Evolutionary conservation across 2,888 invertebrate species (phyloP).

Genomic region (Conchocele bisecta): DNA sequence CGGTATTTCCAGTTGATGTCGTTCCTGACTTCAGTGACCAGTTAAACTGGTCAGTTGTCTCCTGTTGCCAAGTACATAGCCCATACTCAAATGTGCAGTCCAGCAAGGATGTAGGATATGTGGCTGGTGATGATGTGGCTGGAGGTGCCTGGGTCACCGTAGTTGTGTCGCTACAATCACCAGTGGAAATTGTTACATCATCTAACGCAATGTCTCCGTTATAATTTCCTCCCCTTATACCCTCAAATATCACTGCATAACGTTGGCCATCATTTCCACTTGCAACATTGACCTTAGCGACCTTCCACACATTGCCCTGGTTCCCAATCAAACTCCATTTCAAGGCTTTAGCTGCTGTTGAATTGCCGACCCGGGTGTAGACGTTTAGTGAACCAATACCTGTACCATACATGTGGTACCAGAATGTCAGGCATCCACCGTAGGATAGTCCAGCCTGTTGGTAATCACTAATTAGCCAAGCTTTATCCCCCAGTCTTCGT

Average conservation of each 20-base stretch:
- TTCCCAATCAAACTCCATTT: slow-evolving; percentile 63
- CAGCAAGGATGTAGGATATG: slow-evolving; percentile 67
- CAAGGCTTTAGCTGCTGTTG: slow-evolving; percentile 18
- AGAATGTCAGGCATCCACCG: slow-evolving; percentile 73
- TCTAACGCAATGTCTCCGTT: slow-evolving; percentile 80
- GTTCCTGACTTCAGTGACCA: slow-evolving; percentile 71
- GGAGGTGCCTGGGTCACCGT: slow-evolving; percentile 47
- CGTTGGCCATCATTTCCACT: slow-evolving; percentile 26
- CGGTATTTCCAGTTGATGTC: slow-evolving; percentile 68
- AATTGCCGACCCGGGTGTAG: slow-evolving; percentile 63
- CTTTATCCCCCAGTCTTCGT: slow-evolving; percentile 85
- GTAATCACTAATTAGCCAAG: slow-evolving; percentile 81
- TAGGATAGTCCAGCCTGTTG: slow-evolving; percentile 49
- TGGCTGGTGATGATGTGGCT: slow-evolving; percentile 52
- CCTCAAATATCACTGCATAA: slow-evolving; percentile 77
- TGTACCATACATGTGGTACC: slow-evolving; percentile 77
- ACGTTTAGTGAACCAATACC: slow-evolving; percentile 74
- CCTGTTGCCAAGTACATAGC: slow-evolving; percentile 76
- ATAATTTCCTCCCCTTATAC: slow-evolving; percentile 69
- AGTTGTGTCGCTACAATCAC: slow-evolving; percentile 28
- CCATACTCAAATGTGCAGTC: slow-evolving; percentile 77
- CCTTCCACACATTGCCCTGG: slow-evolving; percentile 74
- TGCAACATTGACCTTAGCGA: slow-evolving; percentile 49
- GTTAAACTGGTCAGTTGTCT: slow-evolving; percentile 73
- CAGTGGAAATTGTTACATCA: slow-evolving; percentile 66